phyloP scores from a whole-genome alignment of 2,797 vertebrate species.

The Anomalospiza imberbis region DNA sequence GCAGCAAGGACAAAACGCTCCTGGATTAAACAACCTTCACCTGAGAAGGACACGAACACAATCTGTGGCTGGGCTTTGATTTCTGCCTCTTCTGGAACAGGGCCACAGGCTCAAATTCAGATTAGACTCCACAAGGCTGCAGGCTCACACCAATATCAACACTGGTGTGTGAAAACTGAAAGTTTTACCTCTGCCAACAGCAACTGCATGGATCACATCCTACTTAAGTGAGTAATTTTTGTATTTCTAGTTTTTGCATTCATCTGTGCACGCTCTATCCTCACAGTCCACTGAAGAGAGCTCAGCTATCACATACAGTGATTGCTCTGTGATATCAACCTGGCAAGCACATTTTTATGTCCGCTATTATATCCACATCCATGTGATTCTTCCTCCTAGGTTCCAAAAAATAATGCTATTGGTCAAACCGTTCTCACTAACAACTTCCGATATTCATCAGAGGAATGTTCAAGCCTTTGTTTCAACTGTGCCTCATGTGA shows the following conservation, averaged over 20 bases:
- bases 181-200: not conserved
- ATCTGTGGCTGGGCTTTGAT: not conserved
- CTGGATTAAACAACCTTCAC: not conserved
- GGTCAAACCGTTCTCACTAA: not conserved
- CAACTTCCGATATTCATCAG: not conserved
- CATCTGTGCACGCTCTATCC: rapidly evolving
- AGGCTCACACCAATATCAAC: not conserved
- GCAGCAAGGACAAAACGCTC: not conserved
- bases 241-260: not conserved
- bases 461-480: not conserved
- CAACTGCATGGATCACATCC: not conserved
- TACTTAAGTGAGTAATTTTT: not conserved
- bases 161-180: rapidly evolving
- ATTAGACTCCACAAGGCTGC: not conserved
- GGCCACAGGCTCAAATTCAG: not conserved
- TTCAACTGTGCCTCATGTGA: not conserved
- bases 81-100: not conserved
- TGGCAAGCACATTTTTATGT: not conserved
- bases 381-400: not conserved
- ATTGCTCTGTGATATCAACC: not conserved
- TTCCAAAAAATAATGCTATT: not conserved
- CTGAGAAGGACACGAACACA: not conserved
- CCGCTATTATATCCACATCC: not conserved
- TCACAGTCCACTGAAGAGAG: not conserved
- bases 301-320: not conserved